These are phyloP conservation scores for Trichonephila inaurata DNA, from an alignment of 1,140 invertebrate species.

Conservation along the genomic window DNA sequence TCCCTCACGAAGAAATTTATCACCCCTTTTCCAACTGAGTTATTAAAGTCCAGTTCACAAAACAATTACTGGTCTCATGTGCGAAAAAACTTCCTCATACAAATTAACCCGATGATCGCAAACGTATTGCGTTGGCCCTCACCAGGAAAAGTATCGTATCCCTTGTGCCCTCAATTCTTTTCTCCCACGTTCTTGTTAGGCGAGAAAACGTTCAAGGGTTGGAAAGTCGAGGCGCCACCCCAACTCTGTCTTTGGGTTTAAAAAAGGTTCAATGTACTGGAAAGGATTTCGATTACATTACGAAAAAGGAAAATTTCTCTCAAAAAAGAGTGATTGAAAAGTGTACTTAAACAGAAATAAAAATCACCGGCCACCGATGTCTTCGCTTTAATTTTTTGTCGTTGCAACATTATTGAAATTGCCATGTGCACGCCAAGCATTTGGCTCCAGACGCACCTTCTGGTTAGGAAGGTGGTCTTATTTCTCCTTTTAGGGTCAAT, in stretches of 20 bases:
- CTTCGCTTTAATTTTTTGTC: background rate
- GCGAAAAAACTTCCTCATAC: background rate
- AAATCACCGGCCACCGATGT: background rate
- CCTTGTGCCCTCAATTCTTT: slow-evolving; percentile 16
- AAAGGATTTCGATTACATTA: slow-evolving; percentile 59
- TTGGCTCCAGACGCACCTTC: background rate
- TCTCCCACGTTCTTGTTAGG: slow-evolving; percentile 13
- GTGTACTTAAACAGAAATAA: background rate
- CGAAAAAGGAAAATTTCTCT: slow-evolving; percentile 19
- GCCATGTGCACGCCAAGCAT: background rate
- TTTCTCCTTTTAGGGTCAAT: slow-evolving; percentile 9
- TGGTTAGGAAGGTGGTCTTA: background rate
- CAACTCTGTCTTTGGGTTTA: slow-evolving; percentile 43
- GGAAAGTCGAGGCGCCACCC: slow-evolving; percentile 58
- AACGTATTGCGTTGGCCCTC: slow-evolving; percentile 2
- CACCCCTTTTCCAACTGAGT: background rate
- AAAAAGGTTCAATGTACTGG: slow-evolving; percentile 50
- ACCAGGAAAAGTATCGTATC: background rate
- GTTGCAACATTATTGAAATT: background rate
- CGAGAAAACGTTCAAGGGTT: slow-evolving; percentile 22
- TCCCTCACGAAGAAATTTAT: background rate
- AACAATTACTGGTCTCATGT: background rate
- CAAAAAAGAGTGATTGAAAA: background rate
- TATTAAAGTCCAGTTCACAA: slow-evolving; percentile 19
- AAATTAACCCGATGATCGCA: slow-evolving; percentile 28